phyloP scores from a whole-genome alignment of 2,113 vertebrate genomes.

The Microtus richardsoni region DNA sequence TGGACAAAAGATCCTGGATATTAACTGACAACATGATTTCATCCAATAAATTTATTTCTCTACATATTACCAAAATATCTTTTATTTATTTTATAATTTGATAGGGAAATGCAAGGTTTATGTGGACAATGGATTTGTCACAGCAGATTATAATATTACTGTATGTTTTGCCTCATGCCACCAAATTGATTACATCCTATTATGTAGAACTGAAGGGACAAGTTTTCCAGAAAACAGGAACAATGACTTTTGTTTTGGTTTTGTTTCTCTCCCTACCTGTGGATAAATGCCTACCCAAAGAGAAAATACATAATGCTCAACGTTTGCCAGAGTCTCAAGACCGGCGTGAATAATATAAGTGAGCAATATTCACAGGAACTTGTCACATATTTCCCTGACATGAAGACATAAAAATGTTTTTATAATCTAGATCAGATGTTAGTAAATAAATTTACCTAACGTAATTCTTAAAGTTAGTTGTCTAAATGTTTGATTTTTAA shows the following conservation, averaged over 20 bases:
- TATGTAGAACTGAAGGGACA: background rate
- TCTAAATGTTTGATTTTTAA: background rate
- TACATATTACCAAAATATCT: background rate
- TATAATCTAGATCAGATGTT: background rate
- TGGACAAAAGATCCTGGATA: background rate
- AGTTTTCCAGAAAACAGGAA: background rate
- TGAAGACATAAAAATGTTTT: background rate
- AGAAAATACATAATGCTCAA: background rate
- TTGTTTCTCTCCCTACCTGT: background rate
- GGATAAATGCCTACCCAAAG: background rate
- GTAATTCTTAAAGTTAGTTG: background rate
- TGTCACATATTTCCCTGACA: background rate
- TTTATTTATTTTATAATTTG: slow-evolving; percentile 6
- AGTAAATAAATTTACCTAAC: background rate
- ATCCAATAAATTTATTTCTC: slow-evolving; percentile 49
- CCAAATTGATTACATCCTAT: background rate
- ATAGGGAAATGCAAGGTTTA: background rate
- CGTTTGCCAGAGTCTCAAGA: background rate
- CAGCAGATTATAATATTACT: background rate
- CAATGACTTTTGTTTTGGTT: background rate
- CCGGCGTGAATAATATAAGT: background rate
- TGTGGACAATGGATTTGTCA: background rate
- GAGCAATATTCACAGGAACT: background rate
- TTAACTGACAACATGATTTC: background rate
- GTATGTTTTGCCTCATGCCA: background rate